Percentiles rank a stretch among this genome's conserved stretches.
phyloP scores from a whole-genome alignment of 2,888 invertebrate species.

The Linnaemya tessellans region DNA sequence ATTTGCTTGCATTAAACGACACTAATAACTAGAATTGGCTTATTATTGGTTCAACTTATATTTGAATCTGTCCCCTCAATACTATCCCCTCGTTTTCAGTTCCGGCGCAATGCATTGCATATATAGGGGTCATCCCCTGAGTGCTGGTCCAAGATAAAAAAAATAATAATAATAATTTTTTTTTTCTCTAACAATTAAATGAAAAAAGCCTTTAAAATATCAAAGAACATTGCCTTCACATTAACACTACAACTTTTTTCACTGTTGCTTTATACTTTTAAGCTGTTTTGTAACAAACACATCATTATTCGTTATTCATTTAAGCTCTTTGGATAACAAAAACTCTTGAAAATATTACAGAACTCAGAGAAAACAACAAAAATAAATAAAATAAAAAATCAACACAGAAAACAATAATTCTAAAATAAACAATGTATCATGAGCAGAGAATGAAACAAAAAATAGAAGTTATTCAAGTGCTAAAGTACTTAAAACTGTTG shows the following conservation, averaged over 20 bases:
- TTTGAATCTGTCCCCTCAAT: no score
- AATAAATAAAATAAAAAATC: constrained; percentile 42
- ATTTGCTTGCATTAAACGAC: no score
- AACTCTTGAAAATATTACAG: constrained; percentile 65
- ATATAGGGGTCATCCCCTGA: no score
- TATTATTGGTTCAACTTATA: no score
- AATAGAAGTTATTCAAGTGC: constrained; percentile 62
- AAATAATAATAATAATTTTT: no score
- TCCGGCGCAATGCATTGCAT: no score
- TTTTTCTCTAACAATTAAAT: no score
- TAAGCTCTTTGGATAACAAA: constrained; percentile 63
- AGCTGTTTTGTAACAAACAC: constrained; percentile 40
- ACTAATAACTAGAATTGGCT: no score
- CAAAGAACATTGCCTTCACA: no score
- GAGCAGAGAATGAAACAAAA: constrained; percentile 25
- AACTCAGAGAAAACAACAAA: constrained; percentile 20
- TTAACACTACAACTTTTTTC: background rate
- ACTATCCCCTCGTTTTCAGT: no score
- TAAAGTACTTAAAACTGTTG: constrained; percentile 68
- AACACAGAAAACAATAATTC: constrained; percentile 59
- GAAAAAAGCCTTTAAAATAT: no score
- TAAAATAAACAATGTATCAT: constrained; percentile 63
- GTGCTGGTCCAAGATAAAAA: no score
- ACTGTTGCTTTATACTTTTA: constrained; percentile 16
- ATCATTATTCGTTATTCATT: constrained; percentile 60